Evolutionary conservation across 2,113 vertebrate species (phyloP).

Genomic region (Thunnus thynnus): DNA sequence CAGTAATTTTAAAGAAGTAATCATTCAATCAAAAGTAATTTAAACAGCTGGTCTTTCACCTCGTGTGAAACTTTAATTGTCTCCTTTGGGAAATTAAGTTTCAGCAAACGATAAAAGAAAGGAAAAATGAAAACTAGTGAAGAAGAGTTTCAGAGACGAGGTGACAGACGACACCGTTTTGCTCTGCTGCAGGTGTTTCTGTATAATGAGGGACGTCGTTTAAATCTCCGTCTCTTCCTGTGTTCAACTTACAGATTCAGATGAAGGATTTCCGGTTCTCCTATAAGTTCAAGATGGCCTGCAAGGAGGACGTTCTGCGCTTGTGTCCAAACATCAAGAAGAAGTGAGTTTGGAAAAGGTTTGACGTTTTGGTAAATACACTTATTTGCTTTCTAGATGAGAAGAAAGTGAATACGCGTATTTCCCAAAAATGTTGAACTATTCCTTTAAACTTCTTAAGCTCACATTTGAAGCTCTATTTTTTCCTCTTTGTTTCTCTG

Average conservation of each 20-base stretch:
- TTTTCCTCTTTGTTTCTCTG: neutral
- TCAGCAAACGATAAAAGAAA: no score
- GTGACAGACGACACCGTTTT: no score
- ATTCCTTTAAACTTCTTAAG: no score
- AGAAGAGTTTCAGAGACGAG: no score
- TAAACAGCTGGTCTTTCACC: no score
- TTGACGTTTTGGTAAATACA: neutral
- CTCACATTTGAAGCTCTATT: neutral
- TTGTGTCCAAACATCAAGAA: conserved; percentile 98
- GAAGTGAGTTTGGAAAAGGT: conserved; percentile 85
- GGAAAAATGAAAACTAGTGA: no score
- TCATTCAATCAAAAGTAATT: neutral
- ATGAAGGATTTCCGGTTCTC: conserved; percentile 99
- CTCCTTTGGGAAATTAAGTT: no score
- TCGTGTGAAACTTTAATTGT: no score
- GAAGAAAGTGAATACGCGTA: no score
- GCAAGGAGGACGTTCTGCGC: conserved; percentile 95
- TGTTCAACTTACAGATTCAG: conserved; percentile 86
- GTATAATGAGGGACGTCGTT: neutral
- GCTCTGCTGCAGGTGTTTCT: no score
- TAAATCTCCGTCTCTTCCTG: neutral
- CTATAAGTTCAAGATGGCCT: conserved; percentile 99
- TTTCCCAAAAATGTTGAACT: no score
- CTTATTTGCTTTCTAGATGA: neutral
- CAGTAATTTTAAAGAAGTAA: no score